These are phyloP conservation scores for Zaprionus ornatus DNA, from an alignment of 1,140 invertebrate genomes.

Conservation along the genomic window DNA sequence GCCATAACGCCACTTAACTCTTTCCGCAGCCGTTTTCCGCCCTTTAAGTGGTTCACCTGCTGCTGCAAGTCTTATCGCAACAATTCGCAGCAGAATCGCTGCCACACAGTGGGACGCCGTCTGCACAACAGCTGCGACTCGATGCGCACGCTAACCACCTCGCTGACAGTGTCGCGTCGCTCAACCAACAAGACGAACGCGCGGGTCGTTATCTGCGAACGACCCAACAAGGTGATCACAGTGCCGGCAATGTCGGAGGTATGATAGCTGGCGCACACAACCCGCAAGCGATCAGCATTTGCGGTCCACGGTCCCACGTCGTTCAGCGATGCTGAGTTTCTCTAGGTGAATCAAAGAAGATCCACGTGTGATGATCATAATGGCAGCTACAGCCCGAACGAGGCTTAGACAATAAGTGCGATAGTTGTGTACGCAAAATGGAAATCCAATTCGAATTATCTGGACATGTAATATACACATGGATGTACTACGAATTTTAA, in stretches of 20 bases:
- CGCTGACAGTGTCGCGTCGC: conserved; percentile 73
- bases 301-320: conserved; percentile 65
- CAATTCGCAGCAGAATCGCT: conserved; percentile 74
- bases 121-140: conserved; percentile 82
- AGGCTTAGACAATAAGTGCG: conserved; percentile 77
- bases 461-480: conserved; percentile 9
- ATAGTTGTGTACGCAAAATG: conserved; percentile 47
- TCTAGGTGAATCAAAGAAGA: conserved; percentile 33
- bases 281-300: conserved; percentile 62
- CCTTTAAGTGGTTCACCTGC: conserved; percentile 84
- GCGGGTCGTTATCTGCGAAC: conserved; percentile 76
- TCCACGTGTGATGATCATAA: not conserved
- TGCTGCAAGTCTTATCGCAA: conserved; percentile 82
- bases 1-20: not conserved
- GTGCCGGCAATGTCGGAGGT: conserved; percentile 82
- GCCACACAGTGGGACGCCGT: conserved; percentile 72
- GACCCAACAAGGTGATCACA: conserved; percentile 65
- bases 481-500: conserved; percentile 64
- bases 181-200: conserved; percentile 77
- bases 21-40: conserved; percentile 80
- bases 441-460: conserved; percentile 38
- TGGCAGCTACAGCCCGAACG: conserved; percentile 18
- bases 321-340: conserved; percentile 70
- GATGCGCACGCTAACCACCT: conserved; percentile 82
- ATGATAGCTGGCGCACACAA: conserved; percentile 78